These are phyloP conservation scores for Xylocopa sonorina DNA, from an alignment of 1,140 invertebrate genomes.

Conservation along the genomic window DNA sequence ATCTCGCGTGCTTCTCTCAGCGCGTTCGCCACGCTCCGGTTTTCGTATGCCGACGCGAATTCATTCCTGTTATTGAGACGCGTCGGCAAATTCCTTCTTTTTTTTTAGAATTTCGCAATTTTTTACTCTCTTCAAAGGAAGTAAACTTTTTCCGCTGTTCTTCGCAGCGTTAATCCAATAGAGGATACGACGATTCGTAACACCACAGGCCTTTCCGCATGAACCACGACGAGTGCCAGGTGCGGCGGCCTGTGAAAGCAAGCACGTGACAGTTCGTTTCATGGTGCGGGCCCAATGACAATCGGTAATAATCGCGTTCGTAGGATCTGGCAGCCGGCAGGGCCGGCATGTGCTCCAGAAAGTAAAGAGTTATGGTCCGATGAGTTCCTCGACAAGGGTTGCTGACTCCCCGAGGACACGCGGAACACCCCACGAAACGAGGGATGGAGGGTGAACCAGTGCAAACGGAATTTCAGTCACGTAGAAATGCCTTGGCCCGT, in stretches of 20 bases:
- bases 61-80: not conserved
- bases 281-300: constrained; percentile 54
- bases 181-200: not conserved
- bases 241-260: constrained; percentile 50
- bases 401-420: not conserved
- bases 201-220: not conserved
- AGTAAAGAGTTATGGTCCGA: constrained; percentile 65
- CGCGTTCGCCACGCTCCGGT: not conserved
- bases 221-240: constrained; percentile 27
- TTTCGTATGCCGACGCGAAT: not conserved
- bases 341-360: constrained; percentile 54
- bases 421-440: constrained; percentile 13
- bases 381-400: constrained; percentile 49
- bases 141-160: too few relatives aligned
- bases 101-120: too few relatives aligned
- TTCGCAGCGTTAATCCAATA: not conserved
- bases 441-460: not conserved
- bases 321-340: constrained; percentile 40
- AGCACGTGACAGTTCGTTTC: constrained; percentile 47
- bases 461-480: constrained; percentile 61
- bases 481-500: constrained; percentile 44
- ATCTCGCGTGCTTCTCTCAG: not conserved
- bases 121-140: too few relatives aligned
- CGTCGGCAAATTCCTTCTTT: too few relatives aligned
- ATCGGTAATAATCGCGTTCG: constrained; percentile 65